Evolutionary conservation across 2,113 vertebrate genomes (phyloP).

Genomic region (Perca schrenkii): DNA sequence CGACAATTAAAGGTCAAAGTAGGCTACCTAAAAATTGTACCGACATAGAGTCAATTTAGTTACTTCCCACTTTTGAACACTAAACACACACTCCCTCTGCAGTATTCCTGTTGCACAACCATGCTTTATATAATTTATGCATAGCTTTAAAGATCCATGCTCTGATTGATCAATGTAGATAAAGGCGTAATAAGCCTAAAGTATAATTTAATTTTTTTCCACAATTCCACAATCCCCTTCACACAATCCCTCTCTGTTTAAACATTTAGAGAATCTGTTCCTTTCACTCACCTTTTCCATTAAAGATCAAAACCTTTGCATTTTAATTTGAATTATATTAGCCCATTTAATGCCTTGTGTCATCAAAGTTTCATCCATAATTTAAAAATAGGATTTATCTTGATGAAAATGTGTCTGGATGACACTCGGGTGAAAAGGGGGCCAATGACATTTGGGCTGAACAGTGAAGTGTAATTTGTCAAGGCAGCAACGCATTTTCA

Average conservation of each 20-base stretch:
- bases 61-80: neutral
- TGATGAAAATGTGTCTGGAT: neutral
- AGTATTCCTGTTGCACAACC: neutral
- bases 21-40: neutral
- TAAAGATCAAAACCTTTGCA: slow-evolving; percentile 59
- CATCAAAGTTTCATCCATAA: slow-evolving; percentile 39
- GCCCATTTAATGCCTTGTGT: slow-evolving; percentile 28
- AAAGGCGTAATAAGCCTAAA: slow-evolving; percentile 25
- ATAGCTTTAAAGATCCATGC: slow-evolving; percentile 19
- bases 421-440: slow-evolving; percentile 24
- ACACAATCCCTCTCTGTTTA: slow-evolving; percentile 22
- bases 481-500: too few relatives aligned
- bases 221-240: neutral
- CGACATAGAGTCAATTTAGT: neutral
- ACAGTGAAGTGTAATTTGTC: neutral
- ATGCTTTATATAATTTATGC: slow-evolving; percentile 5
- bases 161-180: slow-evolving; percentile 17
- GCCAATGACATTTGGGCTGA: slow-evolving; percentile 8
- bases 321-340: slow-evolving; percentile 57
- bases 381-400: slow-evolving; percentile 30
- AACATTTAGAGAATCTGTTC: slow-evolving; percentile 50
- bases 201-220: neutral
- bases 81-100: neutral
- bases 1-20: too few relatives aligned
- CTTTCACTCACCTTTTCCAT: slow-evolving; percentile 22